Percentiles rank a stretch among this genome's conserved stretches.
Conservation (phyloP, 2,888 invertebrate genomes). For the Eulithis prunata region DNA sequence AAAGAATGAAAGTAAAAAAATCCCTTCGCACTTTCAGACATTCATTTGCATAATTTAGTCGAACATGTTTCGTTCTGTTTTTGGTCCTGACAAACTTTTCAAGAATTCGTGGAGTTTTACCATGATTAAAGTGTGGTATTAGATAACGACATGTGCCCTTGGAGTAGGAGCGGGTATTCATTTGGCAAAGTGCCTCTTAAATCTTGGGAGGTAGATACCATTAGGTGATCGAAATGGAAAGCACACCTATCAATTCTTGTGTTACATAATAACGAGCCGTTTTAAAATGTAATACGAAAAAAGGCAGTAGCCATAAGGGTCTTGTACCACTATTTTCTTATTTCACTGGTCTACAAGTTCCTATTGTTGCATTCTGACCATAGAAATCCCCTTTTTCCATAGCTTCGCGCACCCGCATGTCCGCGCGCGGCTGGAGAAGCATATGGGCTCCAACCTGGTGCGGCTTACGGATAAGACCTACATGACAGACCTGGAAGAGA, state of each 20-base stretch:
- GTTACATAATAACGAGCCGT: not conserved
- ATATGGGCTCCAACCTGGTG: slow-evolving; percentile 88
- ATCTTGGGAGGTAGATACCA: not conserved
- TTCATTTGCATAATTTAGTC: slow-evolving; percentile 4
- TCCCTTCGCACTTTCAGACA: not conserved
- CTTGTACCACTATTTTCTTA: no score
- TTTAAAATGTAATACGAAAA: not conserved
- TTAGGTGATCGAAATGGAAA: slow-evolving; percentile 15
- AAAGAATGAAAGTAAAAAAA: not conserved
- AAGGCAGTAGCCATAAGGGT: no score
- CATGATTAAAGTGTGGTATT: slow-evolving; percentile 8
- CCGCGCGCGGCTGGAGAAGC: slow-evolving; percentile 86
- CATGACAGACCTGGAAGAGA: slow-evolving; percentile 87
- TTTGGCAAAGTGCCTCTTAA: slow-evolving; percentile 12
- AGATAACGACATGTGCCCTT: slow-evolving; percentile 11
- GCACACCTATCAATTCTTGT: not conserved
- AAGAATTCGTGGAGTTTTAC: not conserved
- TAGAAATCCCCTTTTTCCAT: not conserved
- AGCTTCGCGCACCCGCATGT: slow-evolving; percentile 87
- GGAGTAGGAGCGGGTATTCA: not conserved
- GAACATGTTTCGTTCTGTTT: slow-evolving; percentile 1
- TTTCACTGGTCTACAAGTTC: no score
- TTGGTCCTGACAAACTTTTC: not conserved
- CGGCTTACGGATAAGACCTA: slow-evolving; percentile 87
- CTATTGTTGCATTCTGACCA: not conserved